Evolutionary conservation across 2,888 invertebrate genomes (phyloP), one percentile per base, ranked within the genome.

Genomic region (Craniophora ligustri): DNA sequence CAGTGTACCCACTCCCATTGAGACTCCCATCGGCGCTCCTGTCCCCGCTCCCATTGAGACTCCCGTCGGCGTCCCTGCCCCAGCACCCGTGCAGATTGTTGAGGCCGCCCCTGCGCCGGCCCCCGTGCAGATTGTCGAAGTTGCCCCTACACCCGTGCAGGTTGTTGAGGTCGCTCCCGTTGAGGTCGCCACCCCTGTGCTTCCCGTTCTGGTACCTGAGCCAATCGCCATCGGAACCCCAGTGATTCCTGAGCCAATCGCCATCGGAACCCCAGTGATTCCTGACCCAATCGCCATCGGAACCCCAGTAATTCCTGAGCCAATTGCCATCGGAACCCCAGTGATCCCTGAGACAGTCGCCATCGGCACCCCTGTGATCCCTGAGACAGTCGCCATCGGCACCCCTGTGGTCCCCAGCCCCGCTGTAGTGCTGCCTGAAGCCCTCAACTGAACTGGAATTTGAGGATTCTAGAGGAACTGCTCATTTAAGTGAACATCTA

Each of bases 331-430:
- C 32, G 71, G 60, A n/a, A 8, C 54, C 2, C 54, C 54, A 10
- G 42, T 32, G 13, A 36, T 36, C 7, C 28, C 34, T 8, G 26
- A 30, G 14, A 7, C 58, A 19, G 19, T 56, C 13, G 45, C 30
- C 30, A 51, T 68, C 32, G 71, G 60, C 11, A 40, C 11, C 32
- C 65, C 65, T n/a, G 13, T 14, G 2, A 15, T 16, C 11, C 63
- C 64, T 30, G 60, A 50, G 11, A n/a, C 57, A 26, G 26, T 58
- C 14, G 46, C 34, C 38, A 53, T 67, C 40, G 70, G 59, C n/a
- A 38, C 13, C 23, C 66, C 66, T 15, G n/a, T 38, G 15, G 49
- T 66, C 5, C 67, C 67, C 19, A 32, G 0, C 38, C 57, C 69
- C n/a, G 51, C 19, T 32, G 54, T 39, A 2, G 23, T 15, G 10